Evolutionary conservation across 2,888 invertebrate species (phyloP), one percentile per base, ranked within the genome.

Genomic region (Archaeoteleia sp.): DNA sequence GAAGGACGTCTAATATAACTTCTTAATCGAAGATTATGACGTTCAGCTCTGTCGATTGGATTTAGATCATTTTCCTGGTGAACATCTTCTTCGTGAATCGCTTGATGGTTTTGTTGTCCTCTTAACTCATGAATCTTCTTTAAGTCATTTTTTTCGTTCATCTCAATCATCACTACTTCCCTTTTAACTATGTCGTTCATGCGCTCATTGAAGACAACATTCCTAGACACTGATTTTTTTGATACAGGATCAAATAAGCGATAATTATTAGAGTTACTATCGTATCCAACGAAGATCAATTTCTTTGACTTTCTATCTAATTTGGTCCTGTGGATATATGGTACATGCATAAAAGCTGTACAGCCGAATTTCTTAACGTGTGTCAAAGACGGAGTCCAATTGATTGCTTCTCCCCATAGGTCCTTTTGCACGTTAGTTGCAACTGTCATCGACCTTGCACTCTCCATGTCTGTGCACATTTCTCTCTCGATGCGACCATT

Each of bases 321-420:
- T 10, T 61, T 55, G 2, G 12, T 45, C 7, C 15, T 30, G 9
- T 40, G 23, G 15, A 63, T 17, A 25, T 72, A 72, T 8, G 71
- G 71, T 6, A 72, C 37, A 29, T 72, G 68, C 1, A 65, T 70
- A 54, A 39, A 72, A 32, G 71, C 69, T n/a, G n/a, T n/a, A n/a
- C n/a, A n/a, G n/a, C n/a, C n/a, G n/a, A n/a, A n/a, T n/a, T n/a
- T n/a, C n/a, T n/a, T n/a, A n/a, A n/a, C n/a, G n/a, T n/a, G n/a
- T n/a, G n/a, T n/a, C n/a, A n/a, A n/a, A n/a, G n/a, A n/a, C n/a
- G n/a, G n/a, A n/a, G n/a, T n/a, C n/a, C n/a, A n/a, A 8, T 51
- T 30, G 1, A 51, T 12, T 8, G 40, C 51, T 51, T 51, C 51
- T 4, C 15, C 40, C 40, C 40, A 51, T 6, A 40, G 8, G 5